Base-by-base conservation (phyloP, 2,888 invertebrate species). In the Alsophila aescularia region DNA sequence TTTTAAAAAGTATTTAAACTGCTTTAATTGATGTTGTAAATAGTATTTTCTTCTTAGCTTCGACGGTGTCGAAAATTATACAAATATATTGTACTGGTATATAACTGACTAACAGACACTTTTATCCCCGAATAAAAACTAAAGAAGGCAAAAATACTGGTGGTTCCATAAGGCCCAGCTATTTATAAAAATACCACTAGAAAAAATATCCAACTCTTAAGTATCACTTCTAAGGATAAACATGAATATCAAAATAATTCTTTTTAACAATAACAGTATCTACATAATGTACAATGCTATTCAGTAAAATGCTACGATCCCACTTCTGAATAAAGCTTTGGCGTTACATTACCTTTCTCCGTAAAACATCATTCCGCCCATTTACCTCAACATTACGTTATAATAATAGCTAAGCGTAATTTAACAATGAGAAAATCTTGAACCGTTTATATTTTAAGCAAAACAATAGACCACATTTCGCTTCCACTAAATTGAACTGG, bases 401-500 rank as follows among this genome's bases (percentile, higher is more conserved):
- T 59, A 65, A 62, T 61, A 63, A 62, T 59, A 58, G 52, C 55
- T 35, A 60, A 64, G 39, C 60, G 58, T 61, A 52, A 66, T 65
- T 55, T 61, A 53, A 57, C 51, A 52, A 58, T 47, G 52, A 50
- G 53, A 58, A 60, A 61, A 58, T 58, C 63, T 62, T 55, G 59
- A 60, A 52, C 52, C 58, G 41, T 41, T 53, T 50, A 57, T 58
- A 54, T 62, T 61, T 64, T 47, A 64, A 55, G 54, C 44, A 53
- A 61, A 65, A 62, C 60, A 61, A 54, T 44, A 66, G 63, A 69
- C 68, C 70, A 72, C 75, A 73, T 77, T 71, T 72, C 54, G 55
- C 52, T 75, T 77, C 70, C 75, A 69, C 69, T 72, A 74, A 71
- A 77, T 75, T 76, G 71, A 72, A 61, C 69, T 58, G 40, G 44